Evolutionary conservation across 1,140 invertebrate genomes (phyloP).

Genomic region (Calosoma granatense): DNA sequence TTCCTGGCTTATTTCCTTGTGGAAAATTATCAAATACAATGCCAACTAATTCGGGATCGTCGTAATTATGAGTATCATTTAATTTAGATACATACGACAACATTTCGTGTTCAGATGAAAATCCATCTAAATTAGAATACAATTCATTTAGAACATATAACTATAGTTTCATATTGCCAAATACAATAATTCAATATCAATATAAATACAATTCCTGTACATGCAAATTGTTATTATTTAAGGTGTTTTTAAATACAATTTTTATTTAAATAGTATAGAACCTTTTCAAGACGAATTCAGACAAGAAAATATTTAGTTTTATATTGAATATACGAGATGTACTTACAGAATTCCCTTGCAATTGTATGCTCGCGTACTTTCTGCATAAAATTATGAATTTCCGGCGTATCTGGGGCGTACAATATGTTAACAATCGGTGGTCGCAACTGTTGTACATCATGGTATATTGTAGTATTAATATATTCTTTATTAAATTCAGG

Average conservation of each 20-base stretch:
- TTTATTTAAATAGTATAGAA: no score
- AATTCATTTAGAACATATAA: no score
- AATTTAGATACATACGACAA: constrained; percentile 19
- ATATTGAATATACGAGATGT: no score
- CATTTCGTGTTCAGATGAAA: constrained; percentile 18
- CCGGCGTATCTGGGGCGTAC: constrained; percentile 30
- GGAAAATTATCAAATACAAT: constrained; percentile 24
- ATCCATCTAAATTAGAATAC: constrained; percentile 11
- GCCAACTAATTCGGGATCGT: constrained; percentile 15
- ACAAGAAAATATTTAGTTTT: no score
- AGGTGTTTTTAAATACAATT: no score
- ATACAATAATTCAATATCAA: no score
- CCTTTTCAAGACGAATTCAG: no score
- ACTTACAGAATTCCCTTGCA: no score
- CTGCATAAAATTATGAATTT: constrained; percentile 29
- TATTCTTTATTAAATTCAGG: constrained; percentile 22
- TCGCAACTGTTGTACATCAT: constrained; percentile 14
- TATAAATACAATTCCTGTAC: no score
- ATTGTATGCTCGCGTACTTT: constrained; percentile 20
- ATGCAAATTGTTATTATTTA: no score
- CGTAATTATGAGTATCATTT: constrained; percentile 9
- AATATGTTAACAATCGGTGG: constrained; percentile 28
- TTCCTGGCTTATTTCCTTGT: background rate
- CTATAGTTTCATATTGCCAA: no score
- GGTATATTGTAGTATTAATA: constrained; percentile 21